Evolutionary conservation across 2,113 vertebrate genomes (phyloP).

Genomic region (Mustela lutreola): DNA sequence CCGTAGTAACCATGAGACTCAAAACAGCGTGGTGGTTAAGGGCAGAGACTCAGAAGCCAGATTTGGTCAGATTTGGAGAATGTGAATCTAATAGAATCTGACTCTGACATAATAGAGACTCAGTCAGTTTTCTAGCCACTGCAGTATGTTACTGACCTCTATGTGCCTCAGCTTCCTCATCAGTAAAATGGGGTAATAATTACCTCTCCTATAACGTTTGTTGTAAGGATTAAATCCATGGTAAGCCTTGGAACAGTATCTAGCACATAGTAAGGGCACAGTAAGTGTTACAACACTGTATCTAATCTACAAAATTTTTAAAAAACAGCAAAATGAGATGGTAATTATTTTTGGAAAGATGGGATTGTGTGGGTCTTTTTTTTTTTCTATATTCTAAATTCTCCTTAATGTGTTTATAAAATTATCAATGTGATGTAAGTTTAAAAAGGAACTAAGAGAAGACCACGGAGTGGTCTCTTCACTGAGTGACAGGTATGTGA

Average conservation of each 20-base stretch:
- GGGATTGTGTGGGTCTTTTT: neutral
- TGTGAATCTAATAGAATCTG: neutral
- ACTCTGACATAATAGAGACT: neutral
- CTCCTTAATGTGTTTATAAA: constrained; percentile 1
- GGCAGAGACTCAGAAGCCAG: neutral
- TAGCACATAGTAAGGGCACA: neutral
- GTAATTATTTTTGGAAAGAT: constrained; percentile 27
- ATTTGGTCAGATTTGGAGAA: neutral
- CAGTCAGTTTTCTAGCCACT: neutral
- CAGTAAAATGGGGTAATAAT: constrained; percentile 11
- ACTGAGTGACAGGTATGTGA: neutral
- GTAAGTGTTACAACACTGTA: neutral
- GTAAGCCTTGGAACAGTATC: neutral
- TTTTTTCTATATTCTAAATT: neutral
- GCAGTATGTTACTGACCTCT: constrained; percentile 19
- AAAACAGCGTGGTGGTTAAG: neutral
- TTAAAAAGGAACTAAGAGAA: neutral
- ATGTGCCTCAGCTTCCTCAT: constrained; percentile 28
- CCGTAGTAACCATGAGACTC: neutral
- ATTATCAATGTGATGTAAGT: neutral
- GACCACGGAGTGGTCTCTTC: neutral
- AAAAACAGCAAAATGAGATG: constrained; percentile 9
- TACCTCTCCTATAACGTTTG: neutral
- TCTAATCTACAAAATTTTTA: neutral
- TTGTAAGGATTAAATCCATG: constrained; percentile 20